Conservation (phyloP, 23 tunicate genomes). For the Pegea sp. region DNA sequence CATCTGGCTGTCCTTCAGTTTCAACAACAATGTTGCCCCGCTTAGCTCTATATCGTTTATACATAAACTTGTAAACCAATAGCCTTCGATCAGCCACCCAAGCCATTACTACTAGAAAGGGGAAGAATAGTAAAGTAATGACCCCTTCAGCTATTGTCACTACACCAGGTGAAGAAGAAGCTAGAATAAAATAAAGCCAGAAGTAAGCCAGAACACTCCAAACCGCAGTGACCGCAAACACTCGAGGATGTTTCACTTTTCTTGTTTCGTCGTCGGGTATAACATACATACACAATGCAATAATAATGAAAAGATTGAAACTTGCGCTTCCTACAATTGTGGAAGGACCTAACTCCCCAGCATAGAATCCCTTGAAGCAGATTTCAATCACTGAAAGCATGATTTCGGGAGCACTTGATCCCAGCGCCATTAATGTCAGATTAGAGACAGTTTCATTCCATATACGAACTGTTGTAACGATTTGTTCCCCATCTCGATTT, state of each 20-base stretch:
- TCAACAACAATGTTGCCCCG: slow-evolving; percentile 33
- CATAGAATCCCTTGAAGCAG: slow-evolving; percentile 45
- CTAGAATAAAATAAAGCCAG: slow-evolving; percentile 87
- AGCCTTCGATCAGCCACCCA: slow-evolving; percentile 95
- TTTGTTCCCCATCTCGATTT: slow-evolving; percentile 31
- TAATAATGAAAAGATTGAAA: slow-evolving; percentile 88
- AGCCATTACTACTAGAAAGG: slow-evolving; percentile 72
- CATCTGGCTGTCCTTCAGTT: slow-evolving; percentile 36
- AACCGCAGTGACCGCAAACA: slow-evolving; percentile 79
- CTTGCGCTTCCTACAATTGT: slow-evolving; percentile 98
- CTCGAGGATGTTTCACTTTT: slow-evolving; percentile 89
- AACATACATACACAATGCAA: slow-evolving; percentile 99
- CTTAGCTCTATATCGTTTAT: slow-evolving; percentile 57
- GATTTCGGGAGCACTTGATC: slow-evolving; percentile 94
- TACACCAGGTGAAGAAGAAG: slow-evolving; percentile 40
- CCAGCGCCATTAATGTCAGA: slow-evolving; percentile 96
- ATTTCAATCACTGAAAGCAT: slow-evolving; percentile 95
- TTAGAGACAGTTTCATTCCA: slow-evolving; percentile 99
- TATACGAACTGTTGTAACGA: slow-evolving; percentile 49
- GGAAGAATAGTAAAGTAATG: slow-evolving; percentile 88
- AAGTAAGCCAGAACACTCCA: slow-evolving; percentile 88
- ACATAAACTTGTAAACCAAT: slow-evolving; percentile 83
- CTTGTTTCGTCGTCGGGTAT: slow-evolving; percentile 88
- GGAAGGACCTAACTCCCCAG: slow-evolving; percentile 96
- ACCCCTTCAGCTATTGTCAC: slow-evolving; percentile 93